Base-by-base conservation (phyloP, 2,888 invertebrate species). In the Chorisops tibialis region DNA sequence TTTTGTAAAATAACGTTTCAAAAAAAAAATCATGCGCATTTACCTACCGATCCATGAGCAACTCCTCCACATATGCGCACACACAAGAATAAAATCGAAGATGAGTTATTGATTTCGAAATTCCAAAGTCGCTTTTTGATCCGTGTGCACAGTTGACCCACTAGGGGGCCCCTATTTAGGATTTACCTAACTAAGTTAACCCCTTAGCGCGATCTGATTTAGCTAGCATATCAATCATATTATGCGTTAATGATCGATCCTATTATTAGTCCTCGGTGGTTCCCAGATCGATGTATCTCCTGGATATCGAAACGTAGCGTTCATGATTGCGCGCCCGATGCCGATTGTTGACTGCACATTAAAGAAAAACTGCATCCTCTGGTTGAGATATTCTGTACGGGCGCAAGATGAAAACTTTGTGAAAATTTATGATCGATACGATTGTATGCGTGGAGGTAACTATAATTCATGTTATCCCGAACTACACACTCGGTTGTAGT, bases 271-370 rank as follows among this genome's bases (percentile, higher is more conserved):
- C 69, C 65, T 65, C 64, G 67, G 66, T 65, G 65, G 65, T 69
- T 69, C 66, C 63, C 63, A 67, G 68, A 69, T 67, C 69, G 69
- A 69, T 69, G 68, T 62, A 64, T 69, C 66, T 68, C 66, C 3
- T 37, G 39, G 43, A 56, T 56, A 35, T 21, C 41, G 7, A 41
- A 12, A 30, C 18, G 39, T n/a, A 22, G 43, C 21, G 21, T 56
- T 19, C 11, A 12, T 37, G 22, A 19, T 12, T 14, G 41, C 41
- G 16, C 16, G n/a, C 41, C 6, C 11, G 5, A 41, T 14, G 41
- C 16, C 18, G 45, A 19, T 18, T 19, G 11, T 12, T 9, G 18
- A 11, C 49, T 14, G 3, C 56, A 56, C 56, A 35, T 43, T 56
- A 30, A 16, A 7, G n/a, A 3, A 30, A 56, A n/a, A 19, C 9